Evolutionary conservation across 2,888 invertebrate genomes (phyloP), one percentile per base, ranked within the genome.

Genomic region (Deilephila elpenor): DNA sequence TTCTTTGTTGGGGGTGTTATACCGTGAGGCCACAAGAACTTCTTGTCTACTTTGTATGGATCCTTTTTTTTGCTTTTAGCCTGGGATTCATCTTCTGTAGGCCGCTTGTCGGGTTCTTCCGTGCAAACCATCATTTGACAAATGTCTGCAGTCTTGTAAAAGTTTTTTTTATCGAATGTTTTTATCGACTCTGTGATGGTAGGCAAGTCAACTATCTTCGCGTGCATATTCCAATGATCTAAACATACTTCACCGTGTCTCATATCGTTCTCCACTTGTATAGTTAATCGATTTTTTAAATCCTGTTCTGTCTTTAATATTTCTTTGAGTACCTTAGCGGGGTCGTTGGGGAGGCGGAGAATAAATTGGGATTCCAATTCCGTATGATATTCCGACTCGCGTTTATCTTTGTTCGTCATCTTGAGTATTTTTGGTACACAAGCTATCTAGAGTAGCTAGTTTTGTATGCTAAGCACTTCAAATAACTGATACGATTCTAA

Each of bases 81-180:
- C 0, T 97, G 96, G 0, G 97, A 96, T 84, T 98, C 98, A 81
- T 98, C 98, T 82, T 97, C 97, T 3, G 96, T 95, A 0, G 96
- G 95, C 5, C 96, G 95, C 79, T 96, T 96, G 84, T 98, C 98
- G 44, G 97, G 97, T 83, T 98, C 98, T 82, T 98, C 97, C 91
- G 97, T 98, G 83, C 98, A 98, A 73, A 98, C 95, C 95, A 99
- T 96, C 94, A 97, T 95, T 95, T 99, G 99, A 83, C 98, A 98
- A 76, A 99, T 96, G 89, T 99, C 99, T 0, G 99, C 98, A 3
- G 99, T 98, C 95, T 99, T 99, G 88, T 99, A 99, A 83, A 99
- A 98, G 84, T 98, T 99, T 91, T 99, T 99, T 77, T 96, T 97
- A 88, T 99, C 99, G 74, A 99, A 98, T 0, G 99, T 99, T 94